Evolutionary conservation across 2,888 invertebrate genomes (phyloP).

Genomic region (Tenthredo distinguenda): DNA sequence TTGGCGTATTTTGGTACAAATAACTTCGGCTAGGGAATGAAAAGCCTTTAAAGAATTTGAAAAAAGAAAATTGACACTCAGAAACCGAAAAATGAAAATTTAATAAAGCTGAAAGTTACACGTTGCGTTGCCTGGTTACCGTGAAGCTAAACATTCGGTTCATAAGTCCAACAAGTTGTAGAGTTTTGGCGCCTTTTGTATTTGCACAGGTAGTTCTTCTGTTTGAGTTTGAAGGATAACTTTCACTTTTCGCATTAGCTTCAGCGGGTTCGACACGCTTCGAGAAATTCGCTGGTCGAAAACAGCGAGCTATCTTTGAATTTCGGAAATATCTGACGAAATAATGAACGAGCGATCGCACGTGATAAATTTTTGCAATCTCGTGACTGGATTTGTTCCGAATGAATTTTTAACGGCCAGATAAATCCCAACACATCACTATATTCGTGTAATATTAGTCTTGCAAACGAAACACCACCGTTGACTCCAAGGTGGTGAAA

Average conservation of each 20-base stretch:
- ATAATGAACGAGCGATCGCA: neutral
- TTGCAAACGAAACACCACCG: neutral
- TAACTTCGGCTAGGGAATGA: neutral
- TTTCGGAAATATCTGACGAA: neutral
- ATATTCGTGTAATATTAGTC: neutral
- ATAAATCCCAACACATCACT: neutral
- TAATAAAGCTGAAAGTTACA: neutral
- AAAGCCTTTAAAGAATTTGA: neutral
- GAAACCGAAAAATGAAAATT: neutral
- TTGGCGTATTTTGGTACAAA: neutral
- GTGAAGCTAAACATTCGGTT: conserved; percentile 1
- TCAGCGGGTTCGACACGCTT: conserved; percentile 11
- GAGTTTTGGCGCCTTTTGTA: neutral
- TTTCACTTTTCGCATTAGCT: conserved; percentile 38
- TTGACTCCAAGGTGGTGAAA: neutral
- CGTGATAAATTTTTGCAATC: neutral
- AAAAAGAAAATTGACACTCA: neutral
- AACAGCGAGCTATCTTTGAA: neutral
- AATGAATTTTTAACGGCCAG: neutral
- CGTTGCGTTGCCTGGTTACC: conserved; percentile 7
- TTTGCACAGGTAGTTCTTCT: conserved; percentile 32
- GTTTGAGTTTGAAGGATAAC: conserved; percentile 23
- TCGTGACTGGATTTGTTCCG: neutral
- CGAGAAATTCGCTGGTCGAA: neutral
- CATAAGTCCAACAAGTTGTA: conserved; percentile 45